phyloP scores from a whole-genome alignment of 1,140 invertebrate genomes.

The Cylas formicarius region DNA sequence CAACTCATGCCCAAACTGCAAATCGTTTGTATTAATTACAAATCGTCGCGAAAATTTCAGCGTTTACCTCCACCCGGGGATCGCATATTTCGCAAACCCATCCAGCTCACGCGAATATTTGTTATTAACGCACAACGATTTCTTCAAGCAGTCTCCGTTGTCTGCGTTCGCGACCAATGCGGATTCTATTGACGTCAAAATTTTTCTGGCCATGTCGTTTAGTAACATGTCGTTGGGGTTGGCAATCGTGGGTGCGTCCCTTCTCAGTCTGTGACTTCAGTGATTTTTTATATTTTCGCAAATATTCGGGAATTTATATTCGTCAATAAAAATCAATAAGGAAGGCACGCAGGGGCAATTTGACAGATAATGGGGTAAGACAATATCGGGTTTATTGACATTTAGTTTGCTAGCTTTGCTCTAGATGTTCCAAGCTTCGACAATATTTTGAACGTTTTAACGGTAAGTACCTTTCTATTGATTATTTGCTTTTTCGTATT shows the following conservation, averaged over 20 bases:
- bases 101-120: conserved; percentile 47
- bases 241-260: conserved; percentile 22
- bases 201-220: conserved; percentile 27
- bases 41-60: conserved; percentile 29
- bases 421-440: too few relatives aligned
- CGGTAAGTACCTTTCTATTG: too few relatives aligned
- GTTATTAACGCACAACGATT: conserved; percentile 57
- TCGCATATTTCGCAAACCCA: conserved; percentile 52
- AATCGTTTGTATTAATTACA: conserved; percentile 36
- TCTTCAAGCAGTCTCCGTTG: conserved; percentile 51
- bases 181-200: conserved; percentile 48
- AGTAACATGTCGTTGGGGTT: conserved; percentile 27
- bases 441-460: too few relatives aligned
- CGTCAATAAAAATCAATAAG: too few relatives aligned
- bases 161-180: conserved; percentile 43
- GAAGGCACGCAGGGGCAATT: too few relatives aligned
- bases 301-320: too few relatives aligned
- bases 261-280: conserved; percentile 22
- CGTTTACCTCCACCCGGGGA: conserved; percentile 61
- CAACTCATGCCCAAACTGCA: conserved; percentile 55
- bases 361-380: too few relatives aligned
- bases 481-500: too few relatives aligned
- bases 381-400: too few relatives aligned
- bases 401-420: too few relatives aligned
- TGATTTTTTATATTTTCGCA: too few relatives aligned